phyloP scores from a whole-genome alignment of 2,888 invertebrate genomes.

The Cantharis nigra region DNA sequence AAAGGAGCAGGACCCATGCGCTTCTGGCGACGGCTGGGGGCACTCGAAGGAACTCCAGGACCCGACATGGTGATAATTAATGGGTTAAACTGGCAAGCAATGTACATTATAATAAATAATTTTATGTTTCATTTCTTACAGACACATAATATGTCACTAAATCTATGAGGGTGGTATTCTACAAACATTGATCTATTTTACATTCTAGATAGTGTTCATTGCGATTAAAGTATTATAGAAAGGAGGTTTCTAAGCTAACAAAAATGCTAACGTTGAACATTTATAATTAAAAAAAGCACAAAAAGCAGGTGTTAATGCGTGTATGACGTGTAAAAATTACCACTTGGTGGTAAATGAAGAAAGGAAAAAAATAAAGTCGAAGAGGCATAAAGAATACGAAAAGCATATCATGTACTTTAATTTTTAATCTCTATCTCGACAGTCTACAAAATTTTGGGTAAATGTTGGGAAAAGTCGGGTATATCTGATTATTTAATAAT shows the following conservation, averaged over 20 bases:
- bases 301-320: neutral
- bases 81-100: slow-evolving; percentile 45
- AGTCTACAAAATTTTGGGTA: neutral
- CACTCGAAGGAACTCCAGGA: slow-evolving; percentile 43
- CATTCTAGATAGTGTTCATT: neutral
- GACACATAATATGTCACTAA: neutral
- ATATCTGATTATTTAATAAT: neutral
- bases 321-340: neutral
- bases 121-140: neutral
- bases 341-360: neutral
- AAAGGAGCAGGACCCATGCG: slow-evolving; percentile 92
- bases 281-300: neutral
- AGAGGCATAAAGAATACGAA: neutral
- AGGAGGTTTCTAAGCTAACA: neutral
- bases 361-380: neutral
- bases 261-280: neutral
- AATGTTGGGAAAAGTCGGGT: neutral
- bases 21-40: slow-evolving; percentile 61
- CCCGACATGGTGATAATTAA: slow-evolving; percentile 47
- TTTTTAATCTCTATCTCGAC: neutral
- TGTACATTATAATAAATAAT: neutral
- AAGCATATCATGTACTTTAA: neutral
- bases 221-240: neutral
- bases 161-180: neutral
- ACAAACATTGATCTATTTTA: neutral